Base-by-base conservation (phyloP, 2,113 vertebrate species). In the Antigone vipio region DNA sequence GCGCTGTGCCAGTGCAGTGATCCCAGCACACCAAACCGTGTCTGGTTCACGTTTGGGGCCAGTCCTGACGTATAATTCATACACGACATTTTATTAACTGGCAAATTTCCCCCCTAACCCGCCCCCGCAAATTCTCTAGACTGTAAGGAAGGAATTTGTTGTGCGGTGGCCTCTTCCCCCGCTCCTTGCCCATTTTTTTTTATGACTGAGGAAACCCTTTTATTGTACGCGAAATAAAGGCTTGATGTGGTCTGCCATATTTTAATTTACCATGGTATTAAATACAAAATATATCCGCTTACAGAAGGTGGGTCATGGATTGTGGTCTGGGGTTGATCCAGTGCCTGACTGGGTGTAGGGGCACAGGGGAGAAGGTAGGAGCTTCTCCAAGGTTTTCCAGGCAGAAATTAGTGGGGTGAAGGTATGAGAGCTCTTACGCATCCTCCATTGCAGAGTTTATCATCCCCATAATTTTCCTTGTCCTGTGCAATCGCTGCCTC, bases 151-250 rank as follows among this genome's bases (percentile, higher is more conserved):
- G 86, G 97, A 95, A 95, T 97, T 95, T 96, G 92, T 95, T 95
- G 94, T 94, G 96, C 1, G 71, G 94, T 95, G 95, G 94, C 91
- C 94, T 93, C 80, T 97, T 97, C 81, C 89, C 72, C 86, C 55
- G 95, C 71, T 95, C 63, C 45, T 92, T 96, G 69, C 91, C 95
- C 91, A 52, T 82, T 86, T 94, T 73, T 42, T 92, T 96, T 97
- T 89, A 97, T n/a, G 77, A 58, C 81, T 63, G 92, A 97, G 96
- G 95, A 97, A 97, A 93, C 89, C 69, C 95, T 95, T 97, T 97
- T 97, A 97, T 96, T 97, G 84, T 92, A 95, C 1, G 42, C 1
- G 11, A 92, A 95, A 94, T 95, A 92, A 96, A 96, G 96, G 89
- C 77, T 95, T 96, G 94, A 96, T 96, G 91, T 95, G 94, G 95